Percentiles rank a stretch among this genome's conserved stretches.
Conservation (phyloP, 2,888 invertebrate species). For the Pseudococcus longispinus region DNA sequence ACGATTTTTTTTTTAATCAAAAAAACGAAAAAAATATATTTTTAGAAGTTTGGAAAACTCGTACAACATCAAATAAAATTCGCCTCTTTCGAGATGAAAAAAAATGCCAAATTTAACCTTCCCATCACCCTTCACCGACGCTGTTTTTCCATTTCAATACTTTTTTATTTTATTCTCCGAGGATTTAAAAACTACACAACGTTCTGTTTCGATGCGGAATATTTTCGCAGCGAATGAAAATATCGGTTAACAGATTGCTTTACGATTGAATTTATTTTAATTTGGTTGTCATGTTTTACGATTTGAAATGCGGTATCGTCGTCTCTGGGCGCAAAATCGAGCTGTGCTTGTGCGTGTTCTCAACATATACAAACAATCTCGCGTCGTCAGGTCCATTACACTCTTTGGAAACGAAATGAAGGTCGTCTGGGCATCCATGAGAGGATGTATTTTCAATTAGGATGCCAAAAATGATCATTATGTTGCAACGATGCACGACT, state of each 20-base stretch:
- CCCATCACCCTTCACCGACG: neutral
- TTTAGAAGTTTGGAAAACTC: neutral
- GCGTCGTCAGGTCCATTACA: neutral
- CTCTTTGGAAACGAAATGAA: neutral
- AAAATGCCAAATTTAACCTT: neutral
- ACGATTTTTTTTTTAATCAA: neutral
- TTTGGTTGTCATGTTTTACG: conserved; percentile 23
- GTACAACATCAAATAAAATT: neutral
- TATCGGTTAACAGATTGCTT: neutral
- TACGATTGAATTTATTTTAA: conserved; percentile 16
- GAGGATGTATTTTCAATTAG: conserved; percentile 14
- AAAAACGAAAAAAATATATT: neutral
- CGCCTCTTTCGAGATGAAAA: neutral
- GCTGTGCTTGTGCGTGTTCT: neutral
- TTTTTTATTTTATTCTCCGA: neutral
- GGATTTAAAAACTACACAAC: neutral
- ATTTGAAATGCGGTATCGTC: neutral
- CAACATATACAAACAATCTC: neutral
- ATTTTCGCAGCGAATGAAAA: neutral
- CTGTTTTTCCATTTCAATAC: neutral
- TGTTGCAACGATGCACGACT: conserved; percentile 5
- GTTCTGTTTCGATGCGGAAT: neutral
- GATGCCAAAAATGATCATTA: conserved; percentile 20
- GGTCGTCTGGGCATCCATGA: conserved; percentile 5
- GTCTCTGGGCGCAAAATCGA: neutral